phyloP scores from a whole-genome alignment of 2,888 invertebrate genomes.

The Hemaris fuciformis region DNA sequence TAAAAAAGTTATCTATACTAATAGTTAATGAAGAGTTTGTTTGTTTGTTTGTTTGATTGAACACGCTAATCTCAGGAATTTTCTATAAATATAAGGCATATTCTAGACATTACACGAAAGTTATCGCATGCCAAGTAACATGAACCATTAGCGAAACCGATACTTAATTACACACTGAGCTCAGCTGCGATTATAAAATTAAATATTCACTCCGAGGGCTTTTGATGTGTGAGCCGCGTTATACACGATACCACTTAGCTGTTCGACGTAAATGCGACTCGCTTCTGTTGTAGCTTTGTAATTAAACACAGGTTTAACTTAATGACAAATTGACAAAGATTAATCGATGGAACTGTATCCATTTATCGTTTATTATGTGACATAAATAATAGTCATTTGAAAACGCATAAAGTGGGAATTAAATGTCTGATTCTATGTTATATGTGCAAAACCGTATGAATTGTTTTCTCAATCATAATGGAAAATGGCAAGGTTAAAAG shows the following conservation, averaged over 20 bases:
- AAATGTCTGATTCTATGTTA: too few species aligned
- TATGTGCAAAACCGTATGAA: too few species aligned
- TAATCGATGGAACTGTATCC: not conserved
- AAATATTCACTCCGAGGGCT: constrained; percentile 24
- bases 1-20: too few species aligned
- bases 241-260: not conserved
- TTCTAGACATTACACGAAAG: not conserved
- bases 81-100: not conserved
- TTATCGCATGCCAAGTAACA: not conserved
- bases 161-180: not conserved
- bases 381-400: too few species aligned
- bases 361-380: not conserved
- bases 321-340: not conserved
- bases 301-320: constrained; percentile 2
- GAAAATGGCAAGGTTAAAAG: too few species aligned
- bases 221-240: constrained; percentile 10
- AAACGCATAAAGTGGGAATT: too few species aligned
- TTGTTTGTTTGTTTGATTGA: too few species aligned
- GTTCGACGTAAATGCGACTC: not conserved
- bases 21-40: too few species aligned
- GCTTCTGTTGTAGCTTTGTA: not conserved
- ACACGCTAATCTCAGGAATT: not conserved
- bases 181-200: constrained; percentile 9
- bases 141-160: not conserved
- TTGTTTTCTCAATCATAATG: too few species aligned